phyloP scores from a whole-genome alignment of 2,888 invertebrate species.

The Diarsia brunnea region DNA sequence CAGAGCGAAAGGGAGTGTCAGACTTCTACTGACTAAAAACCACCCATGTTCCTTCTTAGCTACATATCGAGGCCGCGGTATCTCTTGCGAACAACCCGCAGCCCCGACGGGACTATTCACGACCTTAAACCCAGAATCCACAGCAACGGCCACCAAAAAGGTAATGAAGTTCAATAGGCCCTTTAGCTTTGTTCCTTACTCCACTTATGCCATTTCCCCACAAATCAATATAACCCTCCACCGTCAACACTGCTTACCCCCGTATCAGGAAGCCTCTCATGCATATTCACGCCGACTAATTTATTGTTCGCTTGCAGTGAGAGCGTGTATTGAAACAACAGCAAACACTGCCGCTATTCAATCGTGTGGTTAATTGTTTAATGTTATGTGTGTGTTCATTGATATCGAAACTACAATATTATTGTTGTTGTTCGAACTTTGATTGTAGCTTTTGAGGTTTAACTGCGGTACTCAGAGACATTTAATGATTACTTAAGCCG shows the following conservation, averaged over 20 bases:
- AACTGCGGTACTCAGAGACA: too few relatives aligned
- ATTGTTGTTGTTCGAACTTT: constrained; percentile 18
- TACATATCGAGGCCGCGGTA: too few relatives aligned
- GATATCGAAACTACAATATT: constrained; percentile 13
- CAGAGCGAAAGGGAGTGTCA: too few relatives aligned
- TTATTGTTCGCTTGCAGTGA: constrained; percentile 34
- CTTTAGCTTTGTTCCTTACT: neutral
- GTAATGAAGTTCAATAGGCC: too few relatives aligned
- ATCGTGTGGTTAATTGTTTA: constrained; percentile 31
- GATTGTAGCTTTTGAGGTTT: constrained; percentile 20
- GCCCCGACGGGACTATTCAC: too few relatives aligned
- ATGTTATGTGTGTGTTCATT: constrained; percentile 27
- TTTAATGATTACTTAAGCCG: too few relatives aligned
- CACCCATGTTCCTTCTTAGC: too few relatives aligned
- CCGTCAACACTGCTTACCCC: constrained; percentile 10
- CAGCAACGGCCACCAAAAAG: too few relatives aligned
- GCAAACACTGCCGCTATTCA: constrained; percentile 32
- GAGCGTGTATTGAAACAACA: constrained; percentile 25
- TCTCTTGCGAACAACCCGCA: too few relatives aligned
- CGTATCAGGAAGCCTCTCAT: constrained; percentile 38
- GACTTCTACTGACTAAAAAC: too few relatives aligned
- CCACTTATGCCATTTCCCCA: neutral
- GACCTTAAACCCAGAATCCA: neutral
- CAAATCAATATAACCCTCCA: constrained; percentile 31
- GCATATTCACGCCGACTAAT: constrained; percentile 49